Evolutionary conservation across 2,888 invertebrate genomes (phyloP), one percentile per base, ranked within the genome.

Genomic region (Temnothorax unifasciatus): DNA sequence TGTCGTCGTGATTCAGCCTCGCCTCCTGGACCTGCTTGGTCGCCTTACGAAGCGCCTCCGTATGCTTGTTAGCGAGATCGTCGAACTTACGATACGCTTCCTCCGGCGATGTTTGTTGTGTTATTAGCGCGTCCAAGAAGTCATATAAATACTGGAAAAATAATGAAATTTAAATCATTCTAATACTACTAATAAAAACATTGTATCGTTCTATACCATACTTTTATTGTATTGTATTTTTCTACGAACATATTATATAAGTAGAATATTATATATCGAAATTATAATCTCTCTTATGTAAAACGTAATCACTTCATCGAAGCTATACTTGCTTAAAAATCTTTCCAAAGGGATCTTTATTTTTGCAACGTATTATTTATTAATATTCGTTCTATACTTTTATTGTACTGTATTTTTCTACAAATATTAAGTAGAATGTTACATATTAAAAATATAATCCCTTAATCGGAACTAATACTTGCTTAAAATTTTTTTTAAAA

Each of bases 31-130:
- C 98, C 92, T 98, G 98, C 94, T 99, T 99, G 0, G 99, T 98
- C 3, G 99, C 95, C 95, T 99, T 99, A 82, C 99, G 96, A 71
- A 99, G 95, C 76, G 97, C 97, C 92, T 99, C 99, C 0, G 99
- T 98, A 93, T 99, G 97, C 91, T 98, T 97, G 38, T 98, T 98
- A 1, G 98, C 98, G 90, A 99, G 97, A 86, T 98, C 98, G 93
- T 99, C 99, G 89, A 99, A 97, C 95, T 99, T 99, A 92, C 98
- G 97, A 93, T 98, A 98, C 0, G 99, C 99, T 93, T 99, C 98
- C 92, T 99, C 99, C 0, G 99, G 98, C 0, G 99, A 98, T 1
- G 99, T 99, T 96, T 99, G 99, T 91, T 99, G 98, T 0, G 99
- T 99, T 91, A 99, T 99, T 68, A 99, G 96, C 0, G 99, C 99